phyloP scores from a whole-genome alignment of 2,113 vertebrate genomes.

The Rissa tridactyla region DNA sequence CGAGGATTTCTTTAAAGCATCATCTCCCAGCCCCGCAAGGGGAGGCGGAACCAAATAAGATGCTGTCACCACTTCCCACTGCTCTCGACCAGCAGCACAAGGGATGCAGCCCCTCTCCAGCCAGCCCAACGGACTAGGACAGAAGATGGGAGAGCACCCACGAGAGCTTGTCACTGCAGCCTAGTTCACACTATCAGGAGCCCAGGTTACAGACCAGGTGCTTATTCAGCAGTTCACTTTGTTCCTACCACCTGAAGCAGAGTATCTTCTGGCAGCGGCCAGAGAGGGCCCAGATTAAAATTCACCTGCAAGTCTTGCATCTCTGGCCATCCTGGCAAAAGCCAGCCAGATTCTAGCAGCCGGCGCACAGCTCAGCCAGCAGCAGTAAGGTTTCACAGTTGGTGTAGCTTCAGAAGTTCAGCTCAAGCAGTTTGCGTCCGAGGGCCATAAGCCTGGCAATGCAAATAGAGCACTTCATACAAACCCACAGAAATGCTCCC shows the following conservation, averaged over 20 bases:
- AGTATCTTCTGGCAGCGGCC: neutral
- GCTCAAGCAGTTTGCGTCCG: neutral
- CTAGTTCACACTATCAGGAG: neutral
- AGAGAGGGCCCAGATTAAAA: neutral
- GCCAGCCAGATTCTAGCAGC: neutral
- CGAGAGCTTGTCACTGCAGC: neutral
- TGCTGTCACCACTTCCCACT: neutral
- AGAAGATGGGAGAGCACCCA: neutral
- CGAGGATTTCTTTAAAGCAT: neutral
- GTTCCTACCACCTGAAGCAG: neutral
- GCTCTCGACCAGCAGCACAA: neutral
- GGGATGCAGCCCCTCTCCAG: neutral
- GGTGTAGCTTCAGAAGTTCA: neutral
- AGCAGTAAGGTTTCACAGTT: neutral
- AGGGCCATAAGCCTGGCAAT: neutral
- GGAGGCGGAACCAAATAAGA: too few relatives aligned
- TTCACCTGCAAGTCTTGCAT: neutral
- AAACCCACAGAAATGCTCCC: neutral
- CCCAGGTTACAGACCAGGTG: neutral
- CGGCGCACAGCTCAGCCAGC: neutral
- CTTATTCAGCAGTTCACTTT: neutral
- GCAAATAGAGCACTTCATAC: neutral
- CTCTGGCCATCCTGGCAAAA: neutral
- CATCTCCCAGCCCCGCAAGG: fast-evolving
- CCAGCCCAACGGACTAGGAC: too few relatives aligned